Conservation (phyloP, 2,797 vertebrate genomes). For the Lepilemur septentrionalis region DNA sequence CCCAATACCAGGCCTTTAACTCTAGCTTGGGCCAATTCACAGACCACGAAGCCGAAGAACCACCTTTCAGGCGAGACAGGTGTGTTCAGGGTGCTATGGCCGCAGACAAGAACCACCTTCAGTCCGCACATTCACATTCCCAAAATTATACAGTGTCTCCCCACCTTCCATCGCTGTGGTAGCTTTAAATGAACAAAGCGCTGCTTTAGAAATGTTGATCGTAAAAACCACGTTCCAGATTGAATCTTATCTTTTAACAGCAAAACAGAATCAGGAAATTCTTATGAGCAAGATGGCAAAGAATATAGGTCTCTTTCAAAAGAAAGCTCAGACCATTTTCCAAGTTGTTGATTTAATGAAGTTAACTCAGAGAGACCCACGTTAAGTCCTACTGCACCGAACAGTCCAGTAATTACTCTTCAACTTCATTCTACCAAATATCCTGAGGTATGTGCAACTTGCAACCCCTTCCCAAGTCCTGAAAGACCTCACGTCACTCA, state of each 20-base stretch:
- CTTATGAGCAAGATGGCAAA: not conserved
- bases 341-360: not conserved
- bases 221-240: not conserved
- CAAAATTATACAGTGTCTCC: not conserved
- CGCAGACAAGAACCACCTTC: not conserved
- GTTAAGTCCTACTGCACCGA: accelerated
- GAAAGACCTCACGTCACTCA: not conserved
- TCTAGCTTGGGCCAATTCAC: not conserved
- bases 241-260: not conserved
- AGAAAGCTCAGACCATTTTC: not conserved
- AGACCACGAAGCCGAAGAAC: not conserved
- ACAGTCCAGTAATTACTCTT: not conserved
- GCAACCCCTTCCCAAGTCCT: not conserved
- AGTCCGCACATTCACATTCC: accelerated
- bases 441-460: no score
- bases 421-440: not conserved
- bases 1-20: not conserved
- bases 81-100: not conserved
- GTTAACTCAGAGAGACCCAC: not conserved
- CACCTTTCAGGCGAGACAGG: not conserved
- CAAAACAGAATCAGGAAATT: not conserved
- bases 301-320: not conserved
- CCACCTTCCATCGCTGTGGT: accelerated
- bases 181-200: not conserved
- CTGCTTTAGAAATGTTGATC: not conserved